These are phyloP conservation scores for Lerema accius DNA, from an alignment of 1,140 invertebrate genomes.

Conservation along the genomic window DNA sequence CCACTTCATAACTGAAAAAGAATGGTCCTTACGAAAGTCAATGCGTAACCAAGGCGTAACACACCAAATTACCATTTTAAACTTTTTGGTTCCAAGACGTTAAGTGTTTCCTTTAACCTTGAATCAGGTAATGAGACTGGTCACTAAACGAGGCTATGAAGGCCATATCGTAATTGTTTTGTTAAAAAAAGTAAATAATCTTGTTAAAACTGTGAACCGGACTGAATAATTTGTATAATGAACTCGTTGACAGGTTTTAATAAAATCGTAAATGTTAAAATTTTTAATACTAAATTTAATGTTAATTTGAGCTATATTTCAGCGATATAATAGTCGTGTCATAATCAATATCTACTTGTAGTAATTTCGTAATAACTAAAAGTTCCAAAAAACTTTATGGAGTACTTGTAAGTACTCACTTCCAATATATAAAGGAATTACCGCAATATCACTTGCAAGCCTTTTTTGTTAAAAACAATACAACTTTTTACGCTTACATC, in stretches of 20 bases:
- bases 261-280: background rate
- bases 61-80: too few relatives aligned
- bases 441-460: background rate
- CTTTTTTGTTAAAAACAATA: background rate
- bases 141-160: slow-evolving; percentile 23
- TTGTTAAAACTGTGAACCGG: slow-evolving; percentile 9
- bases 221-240: slow-evolving; percentile 22
- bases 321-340: too few relatives aligned
- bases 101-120: slow-evolving; percentile 23
- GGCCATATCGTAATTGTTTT: slow-evolving; percentile 27
- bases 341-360: too few relatives aligned
- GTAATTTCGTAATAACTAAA: too few relatives aligned
- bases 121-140: slow-evolving; percentile 14
- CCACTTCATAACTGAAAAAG: too few relatives aligned
- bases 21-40: too few relatives aligned
- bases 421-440: background rate
- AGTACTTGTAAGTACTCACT: too few relatives aligned
- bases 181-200: slow-evolving; percentile 30
- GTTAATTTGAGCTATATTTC: too few relatives aligned
- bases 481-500: background rate
- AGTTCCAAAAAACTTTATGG: too few relatives aligned
- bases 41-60: too few relatives aligned
- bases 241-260: slow-evolving; percentile 16
- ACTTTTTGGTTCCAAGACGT: background rate
- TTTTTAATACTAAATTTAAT: too few relatives aligned